Percentiles rank a stretch among this genome's conserved stretches.
Evolutionary conservation across 2,888 invertebrate genomes (phyloP).

Genomic region (Xanthorhoe designata): DNA sequence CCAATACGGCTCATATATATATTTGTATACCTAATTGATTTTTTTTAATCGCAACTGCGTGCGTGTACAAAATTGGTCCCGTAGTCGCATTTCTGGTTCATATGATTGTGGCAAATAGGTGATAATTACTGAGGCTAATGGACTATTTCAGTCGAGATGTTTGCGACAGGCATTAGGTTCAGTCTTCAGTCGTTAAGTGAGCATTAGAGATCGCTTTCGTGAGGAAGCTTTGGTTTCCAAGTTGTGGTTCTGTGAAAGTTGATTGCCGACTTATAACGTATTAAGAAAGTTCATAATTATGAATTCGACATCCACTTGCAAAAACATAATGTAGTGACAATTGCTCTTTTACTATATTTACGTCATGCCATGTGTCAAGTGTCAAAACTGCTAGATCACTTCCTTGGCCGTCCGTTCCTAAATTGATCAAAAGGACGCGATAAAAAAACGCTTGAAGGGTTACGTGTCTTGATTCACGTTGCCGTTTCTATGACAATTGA

Average conservation of each 20-base stretch:
- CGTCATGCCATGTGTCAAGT: no score
- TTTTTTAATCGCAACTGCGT: neutral
- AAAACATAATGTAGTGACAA: no score
- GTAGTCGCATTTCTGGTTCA: conserved; percentile 11
- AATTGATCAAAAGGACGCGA: neutral
- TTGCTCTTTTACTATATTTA: no score
- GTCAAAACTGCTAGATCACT: no score
- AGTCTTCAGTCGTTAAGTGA: conserved; percentile 34
- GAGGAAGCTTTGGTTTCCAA: conserved; percentile 9
- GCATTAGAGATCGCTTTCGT: conserved; percentile 34
- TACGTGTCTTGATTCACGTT: neutral
- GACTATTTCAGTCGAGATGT: conserved; percentile 38
- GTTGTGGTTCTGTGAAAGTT: neutral
- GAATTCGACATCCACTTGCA: no score
- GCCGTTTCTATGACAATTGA: neutral
- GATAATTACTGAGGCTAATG: conserved; percentile 31
- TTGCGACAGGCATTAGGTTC: conserved; percentile 39
- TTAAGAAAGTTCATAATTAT: no score
- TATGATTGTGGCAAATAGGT: conserved; percentile 12
- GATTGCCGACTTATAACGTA: neutral
- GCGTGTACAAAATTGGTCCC: conserved; percentile 4
- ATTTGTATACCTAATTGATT: neutral
- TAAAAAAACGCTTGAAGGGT: neutral
- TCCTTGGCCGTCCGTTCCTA: neutral
- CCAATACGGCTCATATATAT: no score